Percentiles rank a stretch among this genome's conserved stretches.
phyloP scores from a whole-genome alignment of 2,113 vertebrate genomes.

The Ascaphus truei region DNA sequence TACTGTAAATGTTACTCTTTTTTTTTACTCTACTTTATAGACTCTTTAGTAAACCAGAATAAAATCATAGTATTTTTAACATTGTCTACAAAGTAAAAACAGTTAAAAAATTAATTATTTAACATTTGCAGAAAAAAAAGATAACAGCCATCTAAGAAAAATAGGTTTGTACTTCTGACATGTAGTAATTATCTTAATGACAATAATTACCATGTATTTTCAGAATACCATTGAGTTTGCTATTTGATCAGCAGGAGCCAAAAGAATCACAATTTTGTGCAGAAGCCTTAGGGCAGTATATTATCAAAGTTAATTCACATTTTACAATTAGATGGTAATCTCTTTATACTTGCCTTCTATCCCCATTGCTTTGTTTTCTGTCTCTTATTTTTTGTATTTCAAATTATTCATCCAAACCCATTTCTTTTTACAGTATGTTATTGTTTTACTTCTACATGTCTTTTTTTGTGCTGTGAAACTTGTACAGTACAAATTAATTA shows the following conservation, averaged over 20 bases:
- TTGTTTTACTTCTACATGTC: too few relatives aligned
- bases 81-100: neutral
- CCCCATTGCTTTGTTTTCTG: too few relatives aligned
- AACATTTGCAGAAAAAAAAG: neutral
- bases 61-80: neutral
- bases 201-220: slow-evolving; percentile 8
- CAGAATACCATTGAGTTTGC: neutral
- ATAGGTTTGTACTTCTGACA: neutral
- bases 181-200: slow-evolving; percentile 8
- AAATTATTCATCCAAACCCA: too few relatives aligned
- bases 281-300: neutral
- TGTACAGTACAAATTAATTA: too few relatives aligned
- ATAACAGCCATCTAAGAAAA: neutral
- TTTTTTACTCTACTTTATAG: too few relatives aligned
- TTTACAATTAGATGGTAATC: neutral
- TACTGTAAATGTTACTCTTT: too few relatives aligned
- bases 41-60: too few relatives aligned
- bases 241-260: neutral
- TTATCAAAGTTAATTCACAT: neutral
- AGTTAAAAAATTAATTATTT: neutral
- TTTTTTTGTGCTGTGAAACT: too few relatives aligned
- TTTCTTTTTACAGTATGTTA: too few relatives aligned
- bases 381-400: too few relatives aligned
- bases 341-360: neutral
- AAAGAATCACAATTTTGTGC: neutral